A percentile compares a stretch with the other conserved stretches of the same genome.
Evolutionary conservation across 2,113 vertebrate species (phyloP).

Genomic region (Syngnathoides biaculeatus): DNA sequence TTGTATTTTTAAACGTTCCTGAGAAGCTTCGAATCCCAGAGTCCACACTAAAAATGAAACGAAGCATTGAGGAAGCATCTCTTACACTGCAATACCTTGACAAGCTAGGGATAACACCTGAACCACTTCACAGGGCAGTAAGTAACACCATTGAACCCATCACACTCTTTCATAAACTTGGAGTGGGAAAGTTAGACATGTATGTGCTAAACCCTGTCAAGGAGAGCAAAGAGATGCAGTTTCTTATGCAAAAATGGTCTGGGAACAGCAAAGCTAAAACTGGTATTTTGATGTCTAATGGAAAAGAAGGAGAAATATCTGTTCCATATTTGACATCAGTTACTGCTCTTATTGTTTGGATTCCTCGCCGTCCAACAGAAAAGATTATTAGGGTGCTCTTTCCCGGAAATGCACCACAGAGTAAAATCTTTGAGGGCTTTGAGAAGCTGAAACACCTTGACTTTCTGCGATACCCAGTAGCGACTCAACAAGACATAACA

Average conservation of each 20-base stretch:
- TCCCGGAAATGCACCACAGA: slow-evolving; percentile 96
- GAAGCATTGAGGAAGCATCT: slow-evolving; percentile 94
- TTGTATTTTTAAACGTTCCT: slow-evolving; percentile 95
- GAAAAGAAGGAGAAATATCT: slow-evolving; percentile 97
- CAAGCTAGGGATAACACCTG: slow-evolving; percentile 88
- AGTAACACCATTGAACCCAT: slow-evolving; percentile 92
- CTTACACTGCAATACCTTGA: slow-evolving; percentile 90
- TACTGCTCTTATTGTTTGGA: slow-evolving; percentile 95
- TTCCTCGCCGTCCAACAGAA: slow-evolving; percentile 89
- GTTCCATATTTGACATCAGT: slow-evolving; percentile 97
- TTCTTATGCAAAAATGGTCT: slow-evolving; percentile 98
- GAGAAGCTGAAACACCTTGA: slow-evolving; percentile 95
- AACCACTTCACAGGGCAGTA: slow-evolving; percentile 89
- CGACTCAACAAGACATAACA: slow-evolving; percentile 89
- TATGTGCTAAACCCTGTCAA: slow-evolving; percentile 95
- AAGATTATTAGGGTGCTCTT: slow-evolving; percentile 96
- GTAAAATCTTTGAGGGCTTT: slow-evolving; percentile 95
- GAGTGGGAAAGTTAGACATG: slow-evolving; percentile 95
- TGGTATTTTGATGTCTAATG: slow-evolving; percentile 86
- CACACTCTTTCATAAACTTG: slow-evolving; percentile 96
- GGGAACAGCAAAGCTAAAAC: slow-evolving; percentile 99
- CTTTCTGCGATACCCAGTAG: slow-evolving; percentile 91
- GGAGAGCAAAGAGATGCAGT: slow-evolving; percentile 99
- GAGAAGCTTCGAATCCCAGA: slow-evolving; percentile 91
- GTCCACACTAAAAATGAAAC: slow-evolving; percentile 88